Conservation (phyloP, 2,888 invertebrate species). For the Lasioglossum malachurum region DNA sequence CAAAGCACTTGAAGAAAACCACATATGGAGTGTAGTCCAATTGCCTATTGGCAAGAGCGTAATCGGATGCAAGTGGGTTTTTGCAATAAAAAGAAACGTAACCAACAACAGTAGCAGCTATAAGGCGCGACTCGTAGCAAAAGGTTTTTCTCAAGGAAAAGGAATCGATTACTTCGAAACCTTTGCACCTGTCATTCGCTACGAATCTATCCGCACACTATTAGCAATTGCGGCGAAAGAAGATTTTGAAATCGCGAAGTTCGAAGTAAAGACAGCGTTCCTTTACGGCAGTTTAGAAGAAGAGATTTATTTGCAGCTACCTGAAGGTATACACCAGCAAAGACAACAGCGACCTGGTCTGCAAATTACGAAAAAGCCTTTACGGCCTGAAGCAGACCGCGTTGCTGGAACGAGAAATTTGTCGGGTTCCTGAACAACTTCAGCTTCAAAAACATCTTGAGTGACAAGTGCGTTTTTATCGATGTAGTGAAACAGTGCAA, state of each 20-base stretch:
- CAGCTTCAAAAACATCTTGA: neutral
- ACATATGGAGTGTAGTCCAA: neutral
- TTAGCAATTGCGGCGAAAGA: neutral
- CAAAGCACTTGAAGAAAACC: neutral
- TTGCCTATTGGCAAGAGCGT: neutral
- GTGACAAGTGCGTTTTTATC: slow-evolving; percentile 1
- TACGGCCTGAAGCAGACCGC: slow-evolving; percentile 1
- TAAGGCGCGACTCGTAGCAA: slow-evolving; percentile 9
- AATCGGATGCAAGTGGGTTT: neutral
- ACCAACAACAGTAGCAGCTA: neutral
- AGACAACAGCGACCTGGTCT: neutral
- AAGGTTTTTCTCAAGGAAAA: neutral
- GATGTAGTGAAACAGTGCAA: neutral
- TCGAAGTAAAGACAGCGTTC: slow-evolving; percentile 23
- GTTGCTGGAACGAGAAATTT: slow-evolving; percentile 2
- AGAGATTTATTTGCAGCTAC: neutral
- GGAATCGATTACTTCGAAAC: slow-evolving; percentile 29
- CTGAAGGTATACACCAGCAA: neutral
- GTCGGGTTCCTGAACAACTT: neutral
- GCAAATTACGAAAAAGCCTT: neutral
- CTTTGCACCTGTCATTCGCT: slow-evolving; percentile 25
- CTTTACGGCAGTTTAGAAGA: neutral
- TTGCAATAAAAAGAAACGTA: neutral
- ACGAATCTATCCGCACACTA: slow-evolving; percentile 16
- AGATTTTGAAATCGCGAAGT: slow-evolving; percentile 5